phyloP scores from a whole-genome alignment of 64 coral and sea anemone genomes.

The Montipora capricornis region DNA sequence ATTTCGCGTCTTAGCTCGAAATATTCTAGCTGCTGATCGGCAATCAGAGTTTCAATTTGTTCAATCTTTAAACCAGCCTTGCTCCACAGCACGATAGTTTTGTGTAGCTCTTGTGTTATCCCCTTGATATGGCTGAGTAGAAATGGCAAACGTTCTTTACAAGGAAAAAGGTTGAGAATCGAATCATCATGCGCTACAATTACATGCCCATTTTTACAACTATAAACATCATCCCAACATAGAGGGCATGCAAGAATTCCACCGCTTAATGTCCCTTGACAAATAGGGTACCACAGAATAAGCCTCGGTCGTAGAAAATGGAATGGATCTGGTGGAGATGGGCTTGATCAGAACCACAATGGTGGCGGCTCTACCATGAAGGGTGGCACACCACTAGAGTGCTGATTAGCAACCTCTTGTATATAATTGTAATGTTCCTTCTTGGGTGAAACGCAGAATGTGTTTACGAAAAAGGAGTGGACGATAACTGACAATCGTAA shows the following conservation, averaged over 20 bases:
- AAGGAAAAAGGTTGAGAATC: conserved; percentile 1
- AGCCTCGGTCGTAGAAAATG: conserved; percentile 30
- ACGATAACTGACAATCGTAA: too few relatives aligned
- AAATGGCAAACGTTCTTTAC: conserved; percentile 23
- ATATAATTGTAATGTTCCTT: too few relatives aligned
- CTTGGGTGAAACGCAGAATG: too few relatives aligned
- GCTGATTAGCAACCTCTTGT: too few relatives aligned
- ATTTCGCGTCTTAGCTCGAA: conserved; percentile 25
- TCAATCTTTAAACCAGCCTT: conserved; percentile 20
- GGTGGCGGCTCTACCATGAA: conserved; percentile 27
- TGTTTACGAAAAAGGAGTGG: too few relatives aligned
- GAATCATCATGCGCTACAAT: conserved; percentile 27
- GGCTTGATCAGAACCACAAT: background rate
- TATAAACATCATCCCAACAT: conserved; percentile 14
- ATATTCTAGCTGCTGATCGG: conserved; percentile 36
- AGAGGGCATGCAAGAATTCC: conserved; percentile 11
- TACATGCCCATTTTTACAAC: conserved; percentile 32
- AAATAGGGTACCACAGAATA: conserved; percentile 34
- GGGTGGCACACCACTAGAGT: too few relatives aligned
- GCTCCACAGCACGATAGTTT: background rate
- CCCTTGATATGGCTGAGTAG: background rate
- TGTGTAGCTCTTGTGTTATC: conserved; percentile 31
- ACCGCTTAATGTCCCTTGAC: background rate
- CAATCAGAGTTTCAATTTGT: conserved; percentile 15
- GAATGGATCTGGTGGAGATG: conserved; percentile 25